Evolutionary conservation across 2,888 invertebrate genomes (phyloP), one percentile per base, ranked within the genome.

Genomic region (Athetis lepigone): DNA sequence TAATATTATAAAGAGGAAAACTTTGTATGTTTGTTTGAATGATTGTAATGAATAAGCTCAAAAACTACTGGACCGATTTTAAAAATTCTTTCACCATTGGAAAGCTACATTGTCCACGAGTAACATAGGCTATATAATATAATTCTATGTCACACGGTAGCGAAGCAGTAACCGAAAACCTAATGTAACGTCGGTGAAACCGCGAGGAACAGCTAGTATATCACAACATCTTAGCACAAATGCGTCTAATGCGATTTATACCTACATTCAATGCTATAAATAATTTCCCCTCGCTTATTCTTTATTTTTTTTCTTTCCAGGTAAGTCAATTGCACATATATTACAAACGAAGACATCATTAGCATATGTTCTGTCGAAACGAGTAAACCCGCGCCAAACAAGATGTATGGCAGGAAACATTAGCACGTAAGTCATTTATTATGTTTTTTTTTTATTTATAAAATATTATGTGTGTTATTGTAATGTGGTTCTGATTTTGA

Each of bases 371-470:
- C 75, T 76, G 66, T 66, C 63, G 69, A 59, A 37, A 11, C 50
- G 37, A 66, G 49, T 18, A 29, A 72, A 58, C 2, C 5, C 43
- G 27, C 63, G 64, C 74, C 79, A 74, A 79, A 68, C 70, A 67
- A 76, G 83, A 87, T 83, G 64, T 81, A 86, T 83, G 72, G 57
- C 70, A 72, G 83, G 83, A 84, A 83, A 75, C 73, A 81, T 76
- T 82, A 80, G 49, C 25, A 16, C 8, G 57, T 74, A 23, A 74
- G 69, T 61, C 69, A 3, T 73, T 33, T 54, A 36, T 47, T 60
- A 67, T 16, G 29, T 27, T 9, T 50, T 74, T 74, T 51, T 33
- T 40, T 23, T 61, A 51, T 21, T 52, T 60, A 27, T 36, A 13
- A 55, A 74, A 57, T n/a, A 6, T 16, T 25, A n/a, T 4, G 9